A percentile compares a stretch with the other conserved stretches of the same genome.
phyloP scores from a whole-genome alignment of 2,113 vertebrate species.

The Calidris pugnax region DNA sequence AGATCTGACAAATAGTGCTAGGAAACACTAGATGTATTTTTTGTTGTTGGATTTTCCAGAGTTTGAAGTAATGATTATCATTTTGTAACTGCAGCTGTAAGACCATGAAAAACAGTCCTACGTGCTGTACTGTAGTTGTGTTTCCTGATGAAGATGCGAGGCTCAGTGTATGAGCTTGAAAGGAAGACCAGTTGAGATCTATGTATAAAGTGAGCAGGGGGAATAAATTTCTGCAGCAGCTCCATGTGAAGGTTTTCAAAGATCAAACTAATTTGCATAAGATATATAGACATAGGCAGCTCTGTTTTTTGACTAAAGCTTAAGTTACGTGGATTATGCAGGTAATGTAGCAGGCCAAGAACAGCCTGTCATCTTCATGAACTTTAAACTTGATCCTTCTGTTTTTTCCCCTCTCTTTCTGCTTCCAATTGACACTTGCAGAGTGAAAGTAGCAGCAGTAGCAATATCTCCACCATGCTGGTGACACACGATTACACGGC shows the following conservation, averaged over 20 bases:
- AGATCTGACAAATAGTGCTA: not conserved
- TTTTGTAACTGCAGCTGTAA: not conserved
- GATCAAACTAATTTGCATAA: not conserved
- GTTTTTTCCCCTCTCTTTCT: not conserved
- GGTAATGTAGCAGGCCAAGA: not conserved
- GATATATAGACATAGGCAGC: not conserved
- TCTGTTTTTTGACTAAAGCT: not conserved
- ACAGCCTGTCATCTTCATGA: not conserved
- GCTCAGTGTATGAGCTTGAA: not conserved
- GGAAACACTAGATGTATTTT: not conserved
- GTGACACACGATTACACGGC: conserved; percentile 98
- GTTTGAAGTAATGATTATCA: not conserved
- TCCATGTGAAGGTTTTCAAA: not conserved
- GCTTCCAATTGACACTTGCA: conserved; percentile 57
- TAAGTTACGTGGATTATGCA: not conserved
- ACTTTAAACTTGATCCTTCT: not conserved
- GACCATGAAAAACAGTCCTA: not conserved
- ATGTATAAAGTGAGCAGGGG: not conserved
- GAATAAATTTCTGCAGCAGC: not conserved
- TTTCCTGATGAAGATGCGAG: not conserved
- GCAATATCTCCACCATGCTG: conserved; percentile 99
- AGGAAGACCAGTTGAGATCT: not conserved
- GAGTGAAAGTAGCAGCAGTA: conserved; percentile 99
- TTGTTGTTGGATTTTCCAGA: not conserved
- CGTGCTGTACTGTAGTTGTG: not conserved